phyloP scores from a whole-genome alignment of 2,888 invertebrate genomes.

The Temnothorax rugatulus region DNA sequence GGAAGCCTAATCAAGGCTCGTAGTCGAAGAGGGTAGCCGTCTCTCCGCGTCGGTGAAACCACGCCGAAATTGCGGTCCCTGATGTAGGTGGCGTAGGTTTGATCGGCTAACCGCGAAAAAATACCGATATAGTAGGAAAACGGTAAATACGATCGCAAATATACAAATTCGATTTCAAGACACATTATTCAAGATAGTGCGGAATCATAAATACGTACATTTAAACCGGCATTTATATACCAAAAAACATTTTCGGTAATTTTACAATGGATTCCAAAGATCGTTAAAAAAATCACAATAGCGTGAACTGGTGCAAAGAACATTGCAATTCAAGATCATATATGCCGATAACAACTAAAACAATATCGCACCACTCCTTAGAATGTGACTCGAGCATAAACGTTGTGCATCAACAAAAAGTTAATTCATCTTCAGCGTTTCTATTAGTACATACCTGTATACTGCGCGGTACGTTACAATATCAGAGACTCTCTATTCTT shows the following conservation, averaged over 20 bases:
- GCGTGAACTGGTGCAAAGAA: background rate
- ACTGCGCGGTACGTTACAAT: conserved; percentile 74
- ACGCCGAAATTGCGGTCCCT: conserved; percentile 76
- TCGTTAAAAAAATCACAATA: background rate
- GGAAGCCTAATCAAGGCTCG: conserved; percentile 88
- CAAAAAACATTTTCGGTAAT: background rate
- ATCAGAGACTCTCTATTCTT: conserved; percentile 76
- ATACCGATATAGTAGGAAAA: conserved; percentile 19
- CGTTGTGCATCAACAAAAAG: conserved; percentile 79
- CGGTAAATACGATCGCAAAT: conserved; percentile 1
- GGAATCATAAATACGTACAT: too few relatives aligned
- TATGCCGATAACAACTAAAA: conserved; percentile 11
- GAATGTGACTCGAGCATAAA: conserved; percentile 78
- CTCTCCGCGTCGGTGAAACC: conserved; percentile 80
- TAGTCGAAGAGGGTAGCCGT: conserved; percentile 81
- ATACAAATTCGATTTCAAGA: background rate
- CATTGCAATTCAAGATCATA: background rate
- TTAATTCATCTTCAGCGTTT: conserved; percentile 84
- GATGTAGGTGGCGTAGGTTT: conserved; percentile 73
- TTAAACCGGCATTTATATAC: background rate
- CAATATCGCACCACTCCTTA: conserved; percentile 60
- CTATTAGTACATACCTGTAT: conserved; percentile 80
- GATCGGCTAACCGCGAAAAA: conserved; percentile 59
- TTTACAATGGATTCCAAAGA: background rate
- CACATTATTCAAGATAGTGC: background rate